Base-by-base conservation (phyloP, 2,888 invertebrate genomes). In the Troides aeacus region DNA sequence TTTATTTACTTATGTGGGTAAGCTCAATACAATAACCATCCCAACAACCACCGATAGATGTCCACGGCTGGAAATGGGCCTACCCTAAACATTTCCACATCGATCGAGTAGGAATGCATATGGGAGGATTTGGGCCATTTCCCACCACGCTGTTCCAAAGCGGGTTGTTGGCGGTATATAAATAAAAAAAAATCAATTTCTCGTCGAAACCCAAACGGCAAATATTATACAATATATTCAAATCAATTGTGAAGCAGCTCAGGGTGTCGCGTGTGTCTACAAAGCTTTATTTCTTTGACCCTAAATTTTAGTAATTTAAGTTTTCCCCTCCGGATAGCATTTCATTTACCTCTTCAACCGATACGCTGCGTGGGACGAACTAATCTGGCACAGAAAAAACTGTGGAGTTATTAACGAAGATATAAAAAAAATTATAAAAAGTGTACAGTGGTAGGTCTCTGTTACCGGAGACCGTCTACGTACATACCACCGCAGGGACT, bases 291-390 rank as follows among this genome's bases (percentile, higher is more conserved):
- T 87, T 84, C 91, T 92, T 90, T 92, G 92, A 92, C 92, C 92
- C 92, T 88, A 90, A 92, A 91, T 91, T 92, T 92, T 89, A 89
- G 92, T 92, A 92, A 92, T 92, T 92, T 92, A 92, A 92, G 92
- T 92, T 92, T 91, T 90, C 92, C 92, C 92, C 92, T 92, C 90
- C 88, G 89, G 90, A 90, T 90, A 89, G 92, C 92, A 91, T 92
- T 92, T 92, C 92, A 92, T 92, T 92, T 92, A 92, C 92, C 92
- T 92, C 92, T 92, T 92, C 92, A 91, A 88, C 90, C 92, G 92
- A 92, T 92, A 92, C 92, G 92, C 90, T 82, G 92, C 88, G 92
- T 92, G 88, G 92, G 91, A 91, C 88, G 90, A 88, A 91, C 92
- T 91, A 91, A 92, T 92, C 92, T 88, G 82, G 89, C 76, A 88